Percentiles rank a stretch among this genome's conserved stretches.
Evolutionary conservation across 2,797 vertebrate species (phyloP).

Genomic region (Harpia harpyja): DNA sequence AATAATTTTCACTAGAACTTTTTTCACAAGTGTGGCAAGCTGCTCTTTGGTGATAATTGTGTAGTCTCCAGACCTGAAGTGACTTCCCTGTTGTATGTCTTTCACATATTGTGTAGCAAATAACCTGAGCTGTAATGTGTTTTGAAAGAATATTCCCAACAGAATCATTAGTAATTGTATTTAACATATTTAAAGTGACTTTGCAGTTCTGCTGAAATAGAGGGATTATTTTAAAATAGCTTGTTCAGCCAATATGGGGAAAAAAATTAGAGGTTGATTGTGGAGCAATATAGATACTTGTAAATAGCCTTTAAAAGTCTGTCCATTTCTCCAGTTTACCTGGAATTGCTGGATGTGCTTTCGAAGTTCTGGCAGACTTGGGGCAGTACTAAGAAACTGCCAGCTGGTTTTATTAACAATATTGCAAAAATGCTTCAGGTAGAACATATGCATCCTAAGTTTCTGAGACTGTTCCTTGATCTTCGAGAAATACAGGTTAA

Average conservation of each 20-base stretch:
- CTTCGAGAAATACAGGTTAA: conserved; percentile 42
- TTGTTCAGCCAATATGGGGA: neutral
- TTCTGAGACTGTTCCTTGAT: neutral
- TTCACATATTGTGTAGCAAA: neutral
- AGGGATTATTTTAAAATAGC: neutral
- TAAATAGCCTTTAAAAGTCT: neutral
- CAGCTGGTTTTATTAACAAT: neutral
- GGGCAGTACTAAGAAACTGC: neutral
- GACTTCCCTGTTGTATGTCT: neutral
- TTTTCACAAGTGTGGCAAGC: neutral
- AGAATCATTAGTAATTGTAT: neutral
- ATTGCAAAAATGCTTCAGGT: neutral
- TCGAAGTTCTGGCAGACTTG: neutral
- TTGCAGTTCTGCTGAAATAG: neutral
- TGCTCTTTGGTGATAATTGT: neutral
- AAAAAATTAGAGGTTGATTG: neutral
- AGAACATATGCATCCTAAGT: neutral
- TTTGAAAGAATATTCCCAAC: neutral
- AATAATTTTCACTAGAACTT: neutral
- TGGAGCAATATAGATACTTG: neutral
- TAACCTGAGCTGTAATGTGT: neutral
- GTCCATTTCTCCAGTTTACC: neutral
- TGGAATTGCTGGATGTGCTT: neutral
- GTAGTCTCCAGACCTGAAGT: neutral
- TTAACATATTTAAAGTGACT: neutral